Conservation (phyloP, 2,797 vertebrate genomes). For the Sylvia borin region DNA sequence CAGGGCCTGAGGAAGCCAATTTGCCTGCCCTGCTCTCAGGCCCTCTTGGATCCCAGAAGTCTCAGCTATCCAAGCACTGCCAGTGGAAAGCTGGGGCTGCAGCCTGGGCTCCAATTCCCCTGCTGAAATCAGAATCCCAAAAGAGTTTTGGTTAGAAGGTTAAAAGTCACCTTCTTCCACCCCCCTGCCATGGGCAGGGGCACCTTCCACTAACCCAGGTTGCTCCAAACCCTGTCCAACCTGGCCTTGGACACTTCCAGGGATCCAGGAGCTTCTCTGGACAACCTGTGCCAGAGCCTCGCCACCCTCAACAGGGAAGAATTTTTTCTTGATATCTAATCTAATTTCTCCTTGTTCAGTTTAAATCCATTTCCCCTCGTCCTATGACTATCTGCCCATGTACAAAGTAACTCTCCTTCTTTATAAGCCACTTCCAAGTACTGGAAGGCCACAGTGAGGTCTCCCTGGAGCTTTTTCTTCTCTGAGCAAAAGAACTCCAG, state of each 20-base stretch:
- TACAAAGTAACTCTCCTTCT: neutral
- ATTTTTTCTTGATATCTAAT: neutral
- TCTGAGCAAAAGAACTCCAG: neutral
- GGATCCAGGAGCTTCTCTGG: neutral
- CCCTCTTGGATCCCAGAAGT: neutral
- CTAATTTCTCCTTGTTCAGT: neutral
- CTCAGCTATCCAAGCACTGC: neutral
- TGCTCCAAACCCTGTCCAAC: accelerated
- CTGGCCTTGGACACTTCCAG: neutral
- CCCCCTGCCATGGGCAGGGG: neutral
- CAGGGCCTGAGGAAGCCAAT: neutral
- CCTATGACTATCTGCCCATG: neutral
- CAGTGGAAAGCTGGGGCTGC: neutral
- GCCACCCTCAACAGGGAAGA: accelerated
- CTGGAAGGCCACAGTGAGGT: neutral
- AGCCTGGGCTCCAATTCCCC: neutral
- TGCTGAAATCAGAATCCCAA: neutral
- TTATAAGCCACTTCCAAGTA: neutral
- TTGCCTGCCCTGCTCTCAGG: neutral
- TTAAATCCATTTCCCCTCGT: neutral
- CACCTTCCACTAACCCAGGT: accelerated
- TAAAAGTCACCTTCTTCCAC: neutral
- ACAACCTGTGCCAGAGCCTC: neutral
- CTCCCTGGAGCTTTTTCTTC: neutral
- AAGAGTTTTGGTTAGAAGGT: neutral